Evolutionary conservation across 35 echinoderm and acorn worm genomes (phyloP), one percentile per base, ranked within the genome.

Genomic region (Stichopus chloronotus): DNA sequence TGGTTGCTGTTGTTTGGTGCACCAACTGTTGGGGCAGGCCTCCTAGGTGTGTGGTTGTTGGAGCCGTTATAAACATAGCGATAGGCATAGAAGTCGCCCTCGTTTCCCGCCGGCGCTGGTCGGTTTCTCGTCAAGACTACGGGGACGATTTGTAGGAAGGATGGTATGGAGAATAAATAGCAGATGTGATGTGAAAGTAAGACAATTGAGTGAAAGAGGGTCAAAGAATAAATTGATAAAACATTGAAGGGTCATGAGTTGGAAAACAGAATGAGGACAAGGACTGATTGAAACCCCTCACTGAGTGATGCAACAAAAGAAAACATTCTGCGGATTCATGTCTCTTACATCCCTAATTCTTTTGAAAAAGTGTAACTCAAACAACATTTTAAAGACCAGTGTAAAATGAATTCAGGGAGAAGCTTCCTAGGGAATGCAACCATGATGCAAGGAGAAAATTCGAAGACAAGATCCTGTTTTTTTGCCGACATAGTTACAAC

Each of bases 71-170:
- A 83, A 53, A 83, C 25, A n/a, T 83, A 83, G 12, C 80, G 80
- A 55, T 83, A 83, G 80, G 80, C 80, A 55, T 83, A 83, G 55
- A 56, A 83, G 55, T 83, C 80, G 80, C 80, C 80, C 80, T 83
- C 80, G 53, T 52, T 43, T 56, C 43, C 52, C 12, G 80, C 55
- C 55, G 80, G 80, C n/a, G 80, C 55, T 55, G 80, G 80, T 53
- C 80, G 80, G n/a, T 83, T 83, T 56, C 80, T 83, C 55, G 80
- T 83, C 55, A 83, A 83, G 55, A 83, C 80, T 83, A 83, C 80
- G 43, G 55, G 80, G 80, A 83, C 5, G 9, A 14, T 65, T 11
- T 65, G 19, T 65, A 11, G 16, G 80, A 4, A 83, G 52, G 25
- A 83, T 83, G 80, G 55, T 24, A 81, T 20, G 55, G 55, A 54